These are phyloP conservation scores for Zaprionus nigranus DNA, from an alignment of 1,140 invertebrate genomes.

Conservation along the genomic window DNA sequence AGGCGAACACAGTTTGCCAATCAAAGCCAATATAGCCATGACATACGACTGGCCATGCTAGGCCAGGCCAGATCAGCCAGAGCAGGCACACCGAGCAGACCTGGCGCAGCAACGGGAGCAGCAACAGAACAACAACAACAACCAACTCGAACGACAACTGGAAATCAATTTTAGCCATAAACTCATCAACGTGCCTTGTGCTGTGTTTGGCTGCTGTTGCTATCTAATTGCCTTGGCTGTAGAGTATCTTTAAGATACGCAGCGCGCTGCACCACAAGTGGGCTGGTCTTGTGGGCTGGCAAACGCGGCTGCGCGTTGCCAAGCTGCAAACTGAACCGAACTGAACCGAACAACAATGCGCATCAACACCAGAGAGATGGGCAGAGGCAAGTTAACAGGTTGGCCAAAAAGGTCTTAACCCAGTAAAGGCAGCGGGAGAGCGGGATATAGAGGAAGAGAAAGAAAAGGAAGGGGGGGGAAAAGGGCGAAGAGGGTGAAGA, in stretches of 20 bases:
- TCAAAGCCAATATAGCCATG: conserved; percentile 38
- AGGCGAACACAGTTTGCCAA: conserved; percentile 56
- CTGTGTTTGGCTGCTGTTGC: conserved; percentile 54
- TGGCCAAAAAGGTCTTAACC: conserved; percentile 72
- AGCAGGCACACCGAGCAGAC: neutral
- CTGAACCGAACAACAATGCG: conserved; percentile 35
- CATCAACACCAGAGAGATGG: conserved; percentile 21
- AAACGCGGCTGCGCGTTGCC: conserved; percentile 10
- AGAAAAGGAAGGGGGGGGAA: neutral
- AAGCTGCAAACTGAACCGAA: neutral
- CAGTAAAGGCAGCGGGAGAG: conserved; percentile 38
- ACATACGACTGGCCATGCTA: conserved; percentile 20
- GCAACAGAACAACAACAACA: conserved; percentile 32
- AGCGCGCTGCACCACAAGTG: conserved; percentile 30
- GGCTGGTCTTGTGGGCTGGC: conserved; percentile 54
- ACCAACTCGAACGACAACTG: conserved; percentile 61
- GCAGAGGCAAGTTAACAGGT: conserved; percentile 39
- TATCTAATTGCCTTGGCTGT: conserved; percentile 78
- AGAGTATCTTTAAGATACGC: conserved; percentile 66
- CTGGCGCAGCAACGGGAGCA: conserved; percentile 33
- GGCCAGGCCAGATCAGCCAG: too few relatives aligned
- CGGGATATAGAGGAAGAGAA: neutral
- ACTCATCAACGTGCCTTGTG: conserved; percentile 67
- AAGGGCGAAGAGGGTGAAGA: rapidly evolving
- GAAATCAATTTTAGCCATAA: conserved; percentile 82